Evolutionary conservation across 2,113 vertebrate species (phyloP).

Genomic region (Lichenostomus cassidix): DNA sequence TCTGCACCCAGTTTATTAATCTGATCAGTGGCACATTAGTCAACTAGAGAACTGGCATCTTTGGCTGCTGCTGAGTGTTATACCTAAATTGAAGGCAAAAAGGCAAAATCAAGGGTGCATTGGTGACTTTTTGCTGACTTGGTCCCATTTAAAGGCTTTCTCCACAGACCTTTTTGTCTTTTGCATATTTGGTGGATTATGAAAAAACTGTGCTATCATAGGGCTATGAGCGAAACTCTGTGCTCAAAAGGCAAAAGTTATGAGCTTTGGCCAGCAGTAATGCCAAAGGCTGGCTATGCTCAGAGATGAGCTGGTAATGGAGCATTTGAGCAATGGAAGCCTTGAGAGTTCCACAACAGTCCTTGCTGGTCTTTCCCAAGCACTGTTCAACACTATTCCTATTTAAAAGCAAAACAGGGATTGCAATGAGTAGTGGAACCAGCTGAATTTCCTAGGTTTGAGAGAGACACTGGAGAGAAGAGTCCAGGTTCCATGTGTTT

Average conservation of each 20-base stretch:
- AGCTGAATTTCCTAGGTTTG: background rate
- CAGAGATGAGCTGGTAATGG: background rate
- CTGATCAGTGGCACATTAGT: background rate
- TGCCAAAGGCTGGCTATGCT: background rate
- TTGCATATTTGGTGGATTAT: background rate
- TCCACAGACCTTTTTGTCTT: background rate
- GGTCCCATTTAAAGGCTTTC: background rate
- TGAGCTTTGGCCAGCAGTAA: background rate
- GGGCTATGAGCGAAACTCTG: background rate
- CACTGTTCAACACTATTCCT: background rate
- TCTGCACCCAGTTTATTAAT: background rate
- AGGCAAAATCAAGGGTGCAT: background rate
- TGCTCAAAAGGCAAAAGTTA: background rate
- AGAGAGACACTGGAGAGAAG: background rate
- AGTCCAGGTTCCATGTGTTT: background rate
- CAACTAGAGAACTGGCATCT: background rate
- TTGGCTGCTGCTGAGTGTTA: background rate
- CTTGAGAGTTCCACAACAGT: background rate
- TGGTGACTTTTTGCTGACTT: background rate
- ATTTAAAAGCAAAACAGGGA: background rate
- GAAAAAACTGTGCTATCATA: background rate
- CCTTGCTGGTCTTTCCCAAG: background rate
- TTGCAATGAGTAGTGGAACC: background rate
- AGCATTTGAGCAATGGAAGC: background rate
- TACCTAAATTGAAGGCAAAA: background rate